Evolutionary conservation across 2,888 invertebrate species (phyloP).

Genomic region (Meteorus cinctellus): DNA sequence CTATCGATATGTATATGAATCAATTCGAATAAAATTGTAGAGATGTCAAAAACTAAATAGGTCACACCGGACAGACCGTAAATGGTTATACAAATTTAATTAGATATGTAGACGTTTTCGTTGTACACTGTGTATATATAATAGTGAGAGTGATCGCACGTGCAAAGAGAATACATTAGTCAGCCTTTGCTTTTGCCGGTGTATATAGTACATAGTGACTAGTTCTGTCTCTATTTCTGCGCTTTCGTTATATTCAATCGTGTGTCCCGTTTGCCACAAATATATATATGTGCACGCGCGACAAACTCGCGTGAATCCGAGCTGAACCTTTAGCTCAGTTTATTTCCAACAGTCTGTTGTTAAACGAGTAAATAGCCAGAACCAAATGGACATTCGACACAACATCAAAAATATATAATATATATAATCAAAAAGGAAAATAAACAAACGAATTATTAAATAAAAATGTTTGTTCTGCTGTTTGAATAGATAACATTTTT

Average conservation of each 20-base stretch:
- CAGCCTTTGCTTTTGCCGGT: neutral
- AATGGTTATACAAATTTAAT: neutral
- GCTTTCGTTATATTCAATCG: slow-evolving; percentile 23
- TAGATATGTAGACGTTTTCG: neutral
- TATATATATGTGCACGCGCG: neutral
- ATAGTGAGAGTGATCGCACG: slow-evolving; percentile 13
- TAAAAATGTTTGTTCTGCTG: neutral
- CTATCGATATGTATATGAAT: neutral
- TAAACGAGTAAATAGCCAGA: neutral
- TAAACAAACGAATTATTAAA: neutral
- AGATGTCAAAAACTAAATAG: neutral
- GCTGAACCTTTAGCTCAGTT: slow-evolving; percentile 41
- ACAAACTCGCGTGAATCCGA: slow-evolving; percentile 25
- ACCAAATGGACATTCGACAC: neutral
- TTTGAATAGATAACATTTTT: too few species aligned
- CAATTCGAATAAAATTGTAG: neutral
- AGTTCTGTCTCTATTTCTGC: slow-evolving; percentile 35
- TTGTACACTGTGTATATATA: neutral
- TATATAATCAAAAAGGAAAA: neutral
- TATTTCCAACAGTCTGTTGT: slow-evolving; percentile 34
- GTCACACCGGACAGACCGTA: neutral
- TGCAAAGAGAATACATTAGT: neutral
- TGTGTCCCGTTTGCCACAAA: neutral
- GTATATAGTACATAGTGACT: slow-evolving; percentile 4
- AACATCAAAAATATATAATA: neutral